Conservation (phyloP, 2,113 vertebrate genomes). For the Leiothrix lutea region DNA sequence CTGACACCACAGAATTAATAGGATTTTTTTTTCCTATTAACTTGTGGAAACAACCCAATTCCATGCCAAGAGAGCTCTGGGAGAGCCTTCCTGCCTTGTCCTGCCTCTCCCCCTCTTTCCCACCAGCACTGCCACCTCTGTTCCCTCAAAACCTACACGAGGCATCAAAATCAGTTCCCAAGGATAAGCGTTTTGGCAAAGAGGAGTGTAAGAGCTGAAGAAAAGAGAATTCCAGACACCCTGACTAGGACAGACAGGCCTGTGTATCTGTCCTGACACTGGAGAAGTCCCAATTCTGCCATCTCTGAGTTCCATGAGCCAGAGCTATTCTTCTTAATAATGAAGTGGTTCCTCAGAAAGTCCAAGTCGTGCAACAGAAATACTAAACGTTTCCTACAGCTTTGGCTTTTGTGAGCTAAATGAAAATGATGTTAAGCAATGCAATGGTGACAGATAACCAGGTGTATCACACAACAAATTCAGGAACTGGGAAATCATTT, state of each 20-base stretch:
- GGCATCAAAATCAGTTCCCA: not conserved
- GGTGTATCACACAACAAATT: not conserved
- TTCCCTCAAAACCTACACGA: not conserved
- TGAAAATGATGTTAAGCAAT: not conserved
- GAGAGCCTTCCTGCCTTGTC: not conserved
- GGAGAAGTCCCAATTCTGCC: not conserved
- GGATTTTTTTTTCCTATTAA: not conserved
- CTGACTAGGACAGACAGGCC: not conserved
- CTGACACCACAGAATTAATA: not conserved
- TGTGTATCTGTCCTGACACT: not conserved
- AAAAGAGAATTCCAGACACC: not conserved
- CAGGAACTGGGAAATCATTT: not conserved
- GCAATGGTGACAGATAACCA: not conserved
- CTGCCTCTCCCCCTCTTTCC: not conserved
- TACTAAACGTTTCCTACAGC: not conserved
- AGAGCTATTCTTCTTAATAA: not conserved
- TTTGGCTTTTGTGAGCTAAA: not conserved
- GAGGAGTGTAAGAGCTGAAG: not conserved
- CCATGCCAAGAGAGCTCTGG: not conserved
- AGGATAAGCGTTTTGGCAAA: not conserved
- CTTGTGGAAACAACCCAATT: not conserved
- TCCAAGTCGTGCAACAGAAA: not conserved
- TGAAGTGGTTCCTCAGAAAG: not conserved
- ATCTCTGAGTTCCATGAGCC: not conserved
- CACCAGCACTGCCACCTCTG: not conserved